phyloP scores from a whole-genome alignment of 2,113 vertebrate species.

The Poicephalus gulielmi region DNA sequence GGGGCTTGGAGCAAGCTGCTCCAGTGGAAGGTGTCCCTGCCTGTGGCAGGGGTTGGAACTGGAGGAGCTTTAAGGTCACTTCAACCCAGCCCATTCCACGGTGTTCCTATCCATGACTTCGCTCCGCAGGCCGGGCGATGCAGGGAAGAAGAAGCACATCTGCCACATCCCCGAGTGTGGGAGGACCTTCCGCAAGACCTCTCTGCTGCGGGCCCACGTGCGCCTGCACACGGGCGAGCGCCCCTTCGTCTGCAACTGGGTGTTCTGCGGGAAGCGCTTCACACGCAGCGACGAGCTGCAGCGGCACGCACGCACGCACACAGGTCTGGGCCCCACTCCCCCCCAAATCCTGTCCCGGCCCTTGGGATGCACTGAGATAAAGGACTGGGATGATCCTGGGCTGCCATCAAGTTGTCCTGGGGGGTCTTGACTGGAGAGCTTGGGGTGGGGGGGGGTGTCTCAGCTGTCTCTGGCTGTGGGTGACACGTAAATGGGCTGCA shows the following conservation, averaged over 20 bases:
- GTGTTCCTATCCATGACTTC: not conserved
- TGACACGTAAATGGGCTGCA: rapidly evolving
- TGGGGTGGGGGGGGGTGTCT: not conserved
- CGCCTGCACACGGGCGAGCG: slow-evolving; percentile 93
- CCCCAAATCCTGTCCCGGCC: rapidly evolving
- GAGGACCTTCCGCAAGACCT: slow-evolving; percentile 95
- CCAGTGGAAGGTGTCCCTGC: not conserved
- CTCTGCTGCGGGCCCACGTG: slow-evolving; percentile 91
- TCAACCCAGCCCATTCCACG: not conserved
- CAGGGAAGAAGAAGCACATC: slow-evolving; percentile 95
- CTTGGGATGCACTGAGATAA: not conserved
- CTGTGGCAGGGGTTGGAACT: rapidly evolving
- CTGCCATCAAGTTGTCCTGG: rapidly evolving
- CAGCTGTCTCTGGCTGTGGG: rapidly evolving
- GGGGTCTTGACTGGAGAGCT: not conserved
- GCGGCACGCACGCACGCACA: slow-evolving; percentile 93
- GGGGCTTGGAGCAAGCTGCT: too few relatives aligned
- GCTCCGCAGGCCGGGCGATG: slow-evolving; percentile 83
- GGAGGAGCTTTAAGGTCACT: not conserved
- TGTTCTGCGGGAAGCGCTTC: slow-evolving; percentile 95
- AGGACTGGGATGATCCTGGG: not conserved
- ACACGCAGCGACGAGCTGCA: slow-evolving; percentile 95
- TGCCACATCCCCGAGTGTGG: slow-evolving; percentile 95
- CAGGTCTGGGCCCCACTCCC: slow-evolving; percentile 76
- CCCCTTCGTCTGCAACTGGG: slow-evolving; percentile 96